These are phyloP conservation scores for Pantherophis vulpinus DNA, from an alignment of 2,797 vertebrate genomes.

Conservation along the genomic window DNA sequence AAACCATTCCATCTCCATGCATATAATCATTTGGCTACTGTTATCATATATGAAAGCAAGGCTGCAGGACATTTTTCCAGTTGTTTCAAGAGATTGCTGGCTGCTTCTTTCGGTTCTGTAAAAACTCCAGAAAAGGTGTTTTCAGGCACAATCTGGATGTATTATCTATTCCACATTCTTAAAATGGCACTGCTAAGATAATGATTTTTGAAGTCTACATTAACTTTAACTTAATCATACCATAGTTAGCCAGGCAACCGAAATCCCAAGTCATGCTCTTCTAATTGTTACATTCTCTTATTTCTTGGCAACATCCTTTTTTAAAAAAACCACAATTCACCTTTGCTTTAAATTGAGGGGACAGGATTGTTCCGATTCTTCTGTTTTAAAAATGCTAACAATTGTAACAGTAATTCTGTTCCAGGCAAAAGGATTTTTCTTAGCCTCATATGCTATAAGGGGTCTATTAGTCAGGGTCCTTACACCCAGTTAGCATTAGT, in stretches of 20 bases:
- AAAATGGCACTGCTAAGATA: not conserved
- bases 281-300: not conserved
- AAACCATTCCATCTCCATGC: not conserved
- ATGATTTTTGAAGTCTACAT: not conserved
- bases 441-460: not conserved
- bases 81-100: not conserved
- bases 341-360: not conserved
- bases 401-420: not conserved
- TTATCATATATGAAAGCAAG: not conserved
- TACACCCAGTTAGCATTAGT: not conserved
- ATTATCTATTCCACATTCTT: not conserved
- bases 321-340: not conserved
- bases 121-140: not conserved
- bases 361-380: not conserved
- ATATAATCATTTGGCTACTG: not conserved
- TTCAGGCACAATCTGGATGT: not conserved
- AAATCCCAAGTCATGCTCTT: not conserved
- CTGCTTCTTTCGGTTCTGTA: not conserved
- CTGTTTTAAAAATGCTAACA: not conserved
- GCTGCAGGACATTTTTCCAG: not conserved
- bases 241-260: not conserved
- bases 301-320: not conserved
- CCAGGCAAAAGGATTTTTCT: not conserved
- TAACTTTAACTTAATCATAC: not conserved
- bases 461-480: not conserved